Conservation (phyloP, 2,113 vertebrate species). For the Coptodon rendalli region DNA sequence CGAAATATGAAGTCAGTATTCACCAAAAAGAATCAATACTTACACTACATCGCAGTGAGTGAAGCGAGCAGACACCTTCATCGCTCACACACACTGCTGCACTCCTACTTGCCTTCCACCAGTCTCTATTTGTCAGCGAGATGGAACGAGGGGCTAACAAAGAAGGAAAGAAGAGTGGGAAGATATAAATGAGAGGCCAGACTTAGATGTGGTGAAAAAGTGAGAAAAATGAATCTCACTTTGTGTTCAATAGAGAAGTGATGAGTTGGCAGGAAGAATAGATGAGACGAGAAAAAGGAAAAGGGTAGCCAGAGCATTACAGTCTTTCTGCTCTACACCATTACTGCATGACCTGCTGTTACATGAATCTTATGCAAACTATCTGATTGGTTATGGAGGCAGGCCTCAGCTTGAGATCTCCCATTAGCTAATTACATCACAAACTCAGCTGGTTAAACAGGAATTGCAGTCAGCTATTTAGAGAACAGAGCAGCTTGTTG, state of each 20-base stretch:
- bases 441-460: conserved; percentile 56
- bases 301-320: neutral
- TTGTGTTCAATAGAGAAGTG: conserved; percentile 11
- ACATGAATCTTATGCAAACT: conserved; percentile 42
- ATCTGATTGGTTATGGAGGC: conserved; percentile 48
- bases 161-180: conserved; percentile 6
- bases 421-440: conserved; percentile 72
- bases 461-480: conserved; percentile 39
- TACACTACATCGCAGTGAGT: conserved; percentile 27
- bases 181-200: conserved; percentile 25
- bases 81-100: conserved; percentile 21
- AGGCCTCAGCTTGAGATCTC: conserved; percentile 32
- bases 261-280: conserved; percentile 31
- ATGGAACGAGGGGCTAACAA: conserved; percentile 28
- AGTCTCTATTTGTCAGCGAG: conserved; percentile 26
- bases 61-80: conserved; percentile 41
- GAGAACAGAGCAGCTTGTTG: conserved; percentile 10
- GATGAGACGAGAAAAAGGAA: conserved; percentile 23
- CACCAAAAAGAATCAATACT: conserved; percentile 42
- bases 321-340: conserved; percentile 24
- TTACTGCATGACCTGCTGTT: conserved; percentile 40
- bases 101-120: conserved; percentile 24
- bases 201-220: neutral
- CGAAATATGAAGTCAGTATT: conserved; percentile 43
- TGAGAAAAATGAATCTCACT: conserved; percentile 1